Evolutionary conservation across 2,113 vertebrate genomes (phyloP).

Genomic region (Pomatostomus ruficeps): DNA sequence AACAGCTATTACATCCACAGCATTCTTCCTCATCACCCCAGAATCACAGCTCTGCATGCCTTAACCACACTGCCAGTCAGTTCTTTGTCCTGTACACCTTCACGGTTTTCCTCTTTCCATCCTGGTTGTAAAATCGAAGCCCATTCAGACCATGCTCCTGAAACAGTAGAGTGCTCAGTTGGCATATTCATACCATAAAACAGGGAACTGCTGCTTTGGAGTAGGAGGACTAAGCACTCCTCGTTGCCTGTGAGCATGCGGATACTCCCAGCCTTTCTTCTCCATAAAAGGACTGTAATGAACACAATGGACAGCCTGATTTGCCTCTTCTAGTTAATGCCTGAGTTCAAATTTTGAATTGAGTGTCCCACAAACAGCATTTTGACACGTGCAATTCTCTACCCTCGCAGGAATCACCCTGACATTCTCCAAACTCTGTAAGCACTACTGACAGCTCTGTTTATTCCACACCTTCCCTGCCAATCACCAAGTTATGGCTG

Average conservation of each 20-base stretch:
- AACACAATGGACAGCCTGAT: neutral
- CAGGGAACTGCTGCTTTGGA: neutral
- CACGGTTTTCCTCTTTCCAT: neutral
- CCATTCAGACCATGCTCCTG: neutral
- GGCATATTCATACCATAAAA: neutral
- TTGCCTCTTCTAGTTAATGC: neutral
- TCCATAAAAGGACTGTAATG: neutral
- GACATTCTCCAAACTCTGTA: neutral
- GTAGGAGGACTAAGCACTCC: neutral
- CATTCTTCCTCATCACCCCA: neutral
- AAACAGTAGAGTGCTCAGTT: neutral
- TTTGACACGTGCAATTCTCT: neutral
- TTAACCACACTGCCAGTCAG: neutral
- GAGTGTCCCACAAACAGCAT: neutral
- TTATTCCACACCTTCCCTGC: neutral
- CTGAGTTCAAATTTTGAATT: neutral
- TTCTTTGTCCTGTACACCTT: neutral
- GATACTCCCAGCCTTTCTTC: neutral
- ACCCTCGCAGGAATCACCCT: neutral
- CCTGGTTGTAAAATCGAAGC: neutral
- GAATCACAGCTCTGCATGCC: neutral
- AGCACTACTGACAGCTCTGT: neutral
- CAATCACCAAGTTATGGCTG: neutral
- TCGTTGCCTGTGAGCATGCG: neutral
- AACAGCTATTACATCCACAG: neutral